Evolutionary conservation across 2,113 vertebrate species (phyloP).

Genomic region (Microtus richardsoni): DNA sequence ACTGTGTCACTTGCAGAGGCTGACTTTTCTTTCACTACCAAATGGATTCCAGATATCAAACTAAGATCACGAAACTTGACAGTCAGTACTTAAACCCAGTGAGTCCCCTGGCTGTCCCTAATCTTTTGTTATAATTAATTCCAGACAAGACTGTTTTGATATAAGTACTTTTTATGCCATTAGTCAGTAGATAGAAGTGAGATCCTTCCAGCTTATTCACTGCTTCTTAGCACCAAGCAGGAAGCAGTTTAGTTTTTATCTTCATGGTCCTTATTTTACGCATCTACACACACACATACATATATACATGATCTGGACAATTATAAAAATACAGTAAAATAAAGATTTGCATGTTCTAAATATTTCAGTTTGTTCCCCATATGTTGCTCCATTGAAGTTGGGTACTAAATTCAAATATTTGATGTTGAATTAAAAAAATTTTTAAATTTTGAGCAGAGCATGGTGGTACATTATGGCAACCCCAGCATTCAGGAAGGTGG

Average conservation of each 20-base stretch:
- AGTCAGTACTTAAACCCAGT: neutral
- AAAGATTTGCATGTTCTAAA: neutral
- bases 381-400: neutral
- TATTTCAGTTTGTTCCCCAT: neutral
- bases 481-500: neutral
- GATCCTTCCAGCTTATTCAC: neutral
- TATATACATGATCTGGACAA: neutral
- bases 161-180: neutral
- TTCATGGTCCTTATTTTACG: neutral
- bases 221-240: neutral
- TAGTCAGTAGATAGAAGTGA: neutral
- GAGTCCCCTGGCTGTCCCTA: neutral
- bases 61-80: neutral
- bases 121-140: neutral
- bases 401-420: constrained; percentile 9
- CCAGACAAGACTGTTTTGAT: neutral
- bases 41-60: neutral
- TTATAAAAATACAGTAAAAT: neutral
- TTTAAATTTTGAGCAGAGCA: neutral
- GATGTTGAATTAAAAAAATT: neutral
- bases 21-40: neutral
- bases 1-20: neutral
- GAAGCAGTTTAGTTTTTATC: neutral
- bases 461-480: neutral
- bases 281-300: neutral